Percentiles rank a stretch among this genome's conserved stretches.
Conservation (phyloP, 92 coral and sea anemone species). For the Isaurus tuberculatus region DNA sequence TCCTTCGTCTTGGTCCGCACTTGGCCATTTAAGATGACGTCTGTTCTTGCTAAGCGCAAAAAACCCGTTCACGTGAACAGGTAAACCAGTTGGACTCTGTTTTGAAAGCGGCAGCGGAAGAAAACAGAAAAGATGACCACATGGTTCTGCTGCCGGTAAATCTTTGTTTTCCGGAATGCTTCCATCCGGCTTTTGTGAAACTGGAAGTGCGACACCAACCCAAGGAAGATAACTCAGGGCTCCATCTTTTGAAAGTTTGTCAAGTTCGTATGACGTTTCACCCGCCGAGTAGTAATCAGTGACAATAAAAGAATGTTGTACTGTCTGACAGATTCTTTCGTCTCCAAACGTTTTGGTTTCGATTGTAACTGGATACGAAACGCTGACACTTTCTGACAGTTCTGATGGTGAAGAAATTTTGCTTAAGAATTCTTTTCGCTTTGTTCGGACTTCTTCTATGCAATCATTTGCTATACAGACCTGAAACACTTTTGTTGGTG, state of each 20-base stretch:
- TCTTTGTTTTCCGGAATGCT: not conserved
- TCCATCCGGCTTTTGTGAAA: slow-evolving; percentile 14
- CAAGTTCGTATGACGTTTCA: slow-evolving; percentile 22
- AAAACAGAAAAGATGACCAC: slow-evolving; percentile 83
- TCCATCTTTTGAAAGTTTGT: slow-evolving; percentile 33
- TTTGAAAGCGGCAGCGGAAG: slow-evolving; percentile 74
- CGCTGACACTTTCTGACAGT: slow-evolving; percentile 59
- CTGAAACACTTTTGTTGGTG: slow-evolving; percentile 57
- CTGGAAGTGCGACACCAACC: slow-evolving; percentile 57
- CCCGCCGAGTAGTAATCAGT: slow-evolving; percentile 52
- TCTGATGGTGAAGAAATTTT: slow-evolving; percentile 30
- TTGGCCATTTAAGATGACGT: slow-evolving; percentile 79
- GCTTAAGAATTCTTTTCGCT: slow-evolving; percentile 54
- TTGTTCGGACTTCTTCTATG: slow-evolving; percentile 48
- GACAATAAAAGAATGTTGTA: slow-evolving; percentile 38
- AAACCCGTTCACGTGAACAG: slow-evolving; percentile 85
- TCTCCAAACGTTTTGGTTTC: slow-evolving; percentile 31
- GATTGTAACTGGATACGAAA: slow-evolving; percentile 58
- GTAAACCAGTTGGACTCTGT: slow-evolving; percentile 80
- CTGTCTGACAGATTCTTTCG: not conserved
- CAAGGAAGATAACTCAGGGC: slow-evolving; percentile 58
- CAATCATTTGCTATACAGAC: slow-evolving; percentile 63
- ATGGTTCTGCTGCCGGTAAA: slow-evolving; percentile 26
- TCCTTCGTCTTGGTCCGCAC: slow-evolving; percentile 72
- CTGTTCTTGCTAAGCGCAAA: slow-evolving; percentile 87